Conservation (phyloP, 2,113 vertebrate genomes). For the Gavia stellata region DNA sequence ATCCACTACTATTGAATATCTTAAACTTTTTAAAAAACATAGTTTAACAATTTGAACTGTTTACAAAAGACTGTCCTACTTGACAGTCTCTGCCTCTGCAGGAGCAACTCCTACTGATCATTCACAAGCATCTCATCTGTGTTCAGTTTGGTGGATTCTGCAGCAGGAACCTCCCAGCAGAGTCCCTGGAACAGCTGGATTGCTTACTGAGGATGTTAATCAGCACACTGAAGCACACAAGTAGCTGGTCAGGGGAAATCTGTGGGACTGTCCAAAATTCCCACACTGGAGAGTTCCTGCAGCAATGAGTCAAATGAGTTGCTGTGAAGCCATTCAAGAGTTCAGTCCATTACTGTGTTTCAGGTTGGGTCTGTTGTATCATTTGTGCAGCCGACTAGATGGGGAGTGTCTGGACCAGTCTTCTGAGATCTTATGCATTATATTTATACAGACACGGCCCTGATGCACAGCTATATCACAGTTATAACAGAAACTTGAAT, state of each 20-base stretch:
- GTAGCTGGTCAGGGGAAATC: background rate
- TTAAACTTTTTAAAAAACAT: fast-evolving
- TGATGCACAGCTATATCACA: background rate
- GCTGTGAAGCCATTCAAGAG: background rate
- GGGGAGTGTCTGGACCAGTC: background rate
- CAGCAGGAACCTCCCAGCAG: background rate
- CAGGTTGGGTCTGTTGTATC: fast-evolving
- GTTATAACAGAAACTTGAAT: background rate
- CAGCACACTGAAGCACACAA: background rate
- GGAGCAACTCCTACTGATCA: background rate
- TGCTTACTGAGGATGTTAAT: background rate
- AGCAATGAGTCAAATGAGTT: background rate
- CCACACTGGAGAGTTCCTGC: background rate
- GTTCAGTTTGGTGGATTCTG: background rate
- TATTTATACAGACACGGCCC: fast-evolving
- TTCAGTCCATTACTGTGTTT: background rate
- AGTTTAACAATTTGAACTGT: background rate
- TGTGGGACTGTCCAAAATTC: background rate
- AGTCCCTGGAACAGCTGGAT: background rate
- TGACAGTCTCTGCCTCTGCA: background rate
- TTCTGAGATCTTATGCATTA: fast-evolving
- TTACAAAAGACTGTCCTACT: background rate
- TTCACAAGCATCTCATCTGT: background rate
- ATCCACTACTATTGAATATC: background rate
- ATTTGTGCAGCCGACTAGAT: fast-evolving